A percentile compares a stretch with the other conserved stretches of the same genome.
Conservation (phyloP, 2,888 invertebrate genomes). For the Lasioglossum figueresi region DNA sequence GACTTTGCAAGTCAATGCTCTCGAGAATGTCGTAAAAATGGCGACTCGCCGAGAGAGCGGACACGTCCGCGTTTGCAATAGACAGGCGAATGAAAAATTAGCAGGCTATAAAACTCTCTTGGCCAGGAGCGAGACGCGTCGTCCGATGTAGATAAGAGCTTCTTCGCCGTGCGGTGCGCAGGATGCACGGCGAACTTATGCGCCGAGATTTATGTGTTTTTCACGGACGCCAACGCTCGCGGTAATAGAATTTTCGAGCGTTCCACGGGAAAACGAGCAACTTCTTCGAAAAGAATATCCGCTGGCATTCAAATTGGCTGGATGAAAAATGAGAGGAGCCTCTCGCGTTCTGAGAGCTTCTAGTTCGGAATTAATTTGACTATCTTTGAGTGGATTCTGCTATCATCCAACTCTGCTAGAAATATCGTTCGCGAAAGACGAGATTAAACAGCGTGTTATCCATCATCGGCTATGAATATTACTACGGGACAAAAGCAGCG, state of each 20-base stretch:
- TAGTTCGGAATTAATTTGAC: background rate
- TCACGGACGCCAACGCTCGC: background rate
- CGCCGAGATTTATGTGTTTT: conserved; percentile 12
- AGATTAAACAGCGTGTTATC: background rate
- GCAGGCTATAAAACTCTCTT: conserved; percentile 10
- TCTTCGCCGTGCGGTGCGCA: background rate
- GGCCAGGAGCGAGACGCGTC: conserved; percentile 4
- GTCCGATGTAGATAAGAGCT: conserved; percentile 2
- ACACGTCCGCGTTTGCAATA: conserved; percentile 16
- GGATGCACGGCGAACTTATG: background rate
- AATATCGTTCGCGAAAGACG: background rate
- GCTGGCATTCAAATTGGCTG: conserved; percentile 3
- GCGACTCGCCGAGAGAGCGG: conserved; percentile 2
- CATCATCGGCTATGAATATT: no score
- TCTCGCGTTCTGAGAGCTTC: background rate
- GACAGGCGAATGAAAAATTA: conserved; percentile 32
- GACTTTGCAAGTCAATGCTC: conserved; percentile 22
- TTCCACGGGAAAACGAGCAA: background rate
- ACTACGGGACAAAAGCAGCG: background rate
- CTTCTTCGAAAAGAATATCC: background rate
- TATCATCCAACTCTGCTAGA: background rate
- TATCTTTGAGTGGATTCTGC: background rate
- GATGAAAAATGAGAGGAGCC: background rate
- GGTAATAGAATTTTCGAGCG: conserved; percentile 14
- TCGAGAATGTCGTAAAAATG: conserved; percentile 15